phyloP scores from a whole-genome alignment of 2,113 vertebrate species.

The Nanorana parkeri region DNA sequence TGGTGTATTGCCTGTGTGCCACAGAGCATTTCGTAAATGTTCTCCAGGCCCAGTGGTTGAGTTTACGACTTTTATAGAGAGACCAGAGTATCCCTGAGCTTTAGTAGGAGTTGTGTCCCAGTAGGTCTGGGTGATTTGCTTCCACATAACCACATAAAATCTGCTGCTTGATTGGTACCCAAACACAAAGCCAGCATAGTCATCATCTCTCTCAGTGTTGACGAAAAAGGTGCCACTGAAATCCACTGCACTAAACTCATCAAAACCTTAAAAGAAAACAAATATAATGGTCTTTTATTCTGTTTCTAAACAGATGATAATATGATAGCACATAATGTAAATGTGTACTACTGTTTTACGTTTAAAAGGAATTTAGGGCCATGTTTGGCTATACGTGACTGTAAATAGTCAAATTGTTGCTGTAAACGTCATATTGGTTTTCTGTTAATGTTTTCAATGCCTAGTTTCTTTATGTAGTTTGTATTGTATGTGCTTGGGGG shows the following conservation, averaged over 20 bases:
- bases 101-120: conserved; percentile 91
- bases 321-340: too few species aligned
- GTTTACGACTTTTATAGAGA: conserved; percentile 97
- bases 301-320: too few species aligned
- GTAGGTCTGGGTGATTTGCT: conserved; percentile 97
- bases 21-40: conserved; percentile 95
- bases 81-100: conserved; percentile 95
- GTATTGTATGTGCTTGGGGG: too few species aligned
- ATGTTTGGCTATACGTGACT: too few species aligned
- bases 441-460: too few species aligned
- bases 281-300: not conserved
- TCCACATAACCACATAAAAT: conserved; percentile 99
- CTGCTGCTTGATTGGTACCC: conserved; percentile 97
- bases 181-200: conserved; percentile 97
- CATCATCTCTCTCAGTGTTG: conserved; percentile 96
- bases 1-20: conserved; percentile 96
- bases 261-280: conserved; percentile 78
- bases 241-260: conserved; percentile 96
- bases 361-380: too few species aligned
- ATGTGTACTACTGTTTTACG: too few species aligned
- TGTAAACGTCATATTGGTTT: too few species aligned
- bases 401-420: too few species aligned
- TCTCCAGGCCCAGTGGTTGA: conserved; percentile 97
- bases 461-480: too few species aligned
- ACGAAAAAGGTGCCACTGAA: conserved; percentile 99